Evolutionary conservation across 1,140 invertebrate genomes (phyloP), one percentile per base, ranked within the genome.

Genomic region (Drosophila biarmipes): DNA sequence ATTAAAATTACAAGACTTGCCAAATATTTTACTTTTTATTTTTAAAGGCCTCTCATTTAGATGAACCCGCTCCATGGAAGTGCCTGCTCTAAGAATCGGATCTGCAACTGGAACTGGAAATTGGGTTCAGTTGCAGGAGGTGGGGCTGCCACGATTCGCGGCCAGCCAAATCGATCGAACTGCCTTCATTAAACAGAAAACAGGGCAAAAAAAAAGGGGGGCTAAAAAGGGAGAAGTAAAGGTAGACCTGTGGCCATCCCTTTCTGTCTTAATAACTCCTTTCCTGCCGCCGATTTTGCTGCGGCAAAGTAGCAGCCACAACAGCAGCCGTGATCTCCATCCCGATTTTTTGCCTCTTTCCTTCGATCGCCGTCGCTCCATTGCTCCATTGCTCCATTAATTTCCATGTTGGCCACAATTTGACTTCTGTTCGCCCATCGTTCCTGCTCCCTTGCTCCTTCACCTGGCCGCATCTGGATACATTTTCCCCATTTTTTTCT

Each of bases 341-440:
- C 75, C 46, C 56, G 14, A 57, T 59, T 40, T 59, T 34, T 46
- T 14, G 7, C 49, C 14, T 24, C 5, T 31, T 17, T 46, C n/a
- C 31, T 48, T 66, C 79, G 79, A 82, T 82, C 74, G 57, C 46
- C 63, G 74, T 43, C 57, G 62, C 62, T 66, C 62, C 62, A 64
- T 64, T 63, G 62, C 62, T 66, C 62, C 62, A 64, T 64, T 63
- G 61, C 73, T 85, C 67, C 77, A 78, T 85, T 87, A 87, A 87
- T 87, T 89, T 90, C 69, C 73, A 80, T 90, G 74, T 90, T 90
- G 77, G 78, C 86, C 78, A 90, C 86, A 90, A 90, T 81, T 79
- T 89, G 86, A 90, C 84, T 90, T 86, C 80, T 90, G 80, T 90
- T 82, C 84, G 66, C 38, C 46, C 46, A 57, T 45, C 49, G 21